Base-by-base conservation (phyloP, 2,113 vertebrate genomes). In the Eulemur macaco region DNA sequence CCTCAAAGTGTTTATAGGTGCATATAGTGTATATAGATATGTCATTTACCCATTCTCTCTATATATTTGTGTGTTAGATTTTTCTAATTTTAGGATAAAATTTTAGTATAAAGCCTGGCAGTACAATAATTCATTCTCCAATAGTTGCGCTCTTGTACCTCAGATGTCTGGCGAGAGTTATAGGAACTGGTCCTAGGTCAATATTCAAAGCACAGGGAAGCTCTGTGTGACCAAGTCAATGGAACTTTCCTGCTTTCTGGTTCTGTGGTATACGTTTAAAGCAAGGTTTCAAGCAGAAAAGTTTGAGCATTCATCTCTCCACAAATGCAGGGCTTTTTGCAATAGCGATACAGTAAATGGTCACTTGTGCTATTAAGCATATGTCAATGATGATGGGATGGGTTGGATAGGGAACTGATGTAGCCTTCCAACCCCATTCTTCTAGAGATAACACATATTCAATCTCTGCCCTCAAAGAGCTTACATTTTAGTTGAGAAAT, bases 201-300 rank as follows among this genome's bases (percentile, higher is more conserved):
- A 94, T 97, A 97, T 92, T 97, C 9, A 29, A 96, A 96, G 91
- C 74, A 97, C 82, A 98, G 91, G 68, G 84, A 96, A 96, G 63
- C 89, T 96, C 81, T 97, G 77, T 96, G 56, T 96, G 78, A 94
- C 63, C 54, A 78, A 92, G 39, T 95, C 50, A 94, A 94, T 91
- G 91, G 95, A 97, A 96, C 47, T 68, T 97, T 95, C 56, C 74
- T 91, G 52, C 94, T 69, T 94, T 95, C 68, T 86, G 47, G 42
- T 92, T 94, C 60, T 93, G 91, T 88, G 86, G 73, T 86, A 52
- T 90, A 84, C 68, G 42, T 86, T 96, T 91, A 68, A 82, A 93
- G 73, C 58, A 95, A 89, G 54, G 1, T 83, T 96, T 97, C 68
- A 86, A 91, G 89, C 23, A 91, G 73, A 94, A 92, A 93, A 58